Evolutionary conservation across 2,113 vertebrate genomes (phyloP).

Genomic region (Prionailurus viverrinus): DNA sequence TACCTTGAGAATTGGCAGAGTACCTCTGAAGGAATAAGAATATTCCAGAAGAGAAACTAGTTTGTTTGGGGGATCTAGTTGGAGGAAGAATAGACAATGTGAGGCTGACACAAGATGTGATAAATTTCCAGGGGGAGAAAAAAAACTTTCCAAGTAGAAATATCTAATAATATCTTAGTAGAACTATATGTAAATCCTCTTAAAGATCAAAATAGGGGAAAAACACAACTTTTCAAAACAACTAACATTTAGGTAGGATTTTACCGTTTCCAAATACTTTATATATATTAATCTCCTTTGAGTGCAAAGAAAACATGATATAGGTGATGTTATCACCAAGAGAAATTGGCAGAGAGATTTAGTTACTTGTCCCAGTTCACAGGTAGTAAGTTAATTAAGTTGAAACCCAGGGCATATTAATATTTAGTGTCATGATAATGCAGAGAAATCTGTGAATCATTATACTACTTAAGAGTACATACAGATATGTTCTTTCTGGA

Average conservation of each 20-base stretch:
- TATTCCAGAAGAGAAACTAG: not conserved
- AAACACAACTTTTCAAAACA: not conserved
- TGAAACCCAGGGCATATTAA: not conserved
- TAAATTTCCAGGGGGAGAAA: not conserved
- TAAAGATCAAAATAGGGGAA: not conserved
- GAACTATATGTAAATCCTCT: not conserved
- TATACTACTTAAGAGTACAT: not conserved
- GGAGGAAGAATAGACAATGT: not conserved
- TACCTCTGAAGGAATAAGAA: not conserved
- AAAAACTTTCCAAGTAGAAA: not conserved
- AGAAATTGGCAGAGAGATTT: not conserved
- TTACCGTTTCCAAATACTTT: not conserved
- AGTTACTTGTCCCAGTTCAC: not conserved
- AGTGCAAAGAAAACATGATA: not conserved
- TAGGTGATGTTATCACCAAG: not conserved
- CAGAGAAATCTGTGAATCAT: not conserved
- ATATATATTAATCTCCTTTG: not conserved
- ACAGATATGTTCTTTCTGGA: not conserved
- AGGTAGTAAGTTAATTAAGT: not conserved
- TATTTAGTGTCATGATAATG: not conserved
- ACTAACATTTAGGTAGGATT: not conserved
- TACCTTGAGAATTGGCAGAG: not conserved
- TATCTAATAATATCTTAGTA: not conserved
- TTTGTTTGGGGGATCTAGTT: not conserved
- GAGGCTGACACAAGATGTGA: not conserved